These are phyloP conservation scores for Polydrusus tereticollis DNA, from an alignment of 2,888 invertebrate genomes.

Conservation along the genomic window DNA sequence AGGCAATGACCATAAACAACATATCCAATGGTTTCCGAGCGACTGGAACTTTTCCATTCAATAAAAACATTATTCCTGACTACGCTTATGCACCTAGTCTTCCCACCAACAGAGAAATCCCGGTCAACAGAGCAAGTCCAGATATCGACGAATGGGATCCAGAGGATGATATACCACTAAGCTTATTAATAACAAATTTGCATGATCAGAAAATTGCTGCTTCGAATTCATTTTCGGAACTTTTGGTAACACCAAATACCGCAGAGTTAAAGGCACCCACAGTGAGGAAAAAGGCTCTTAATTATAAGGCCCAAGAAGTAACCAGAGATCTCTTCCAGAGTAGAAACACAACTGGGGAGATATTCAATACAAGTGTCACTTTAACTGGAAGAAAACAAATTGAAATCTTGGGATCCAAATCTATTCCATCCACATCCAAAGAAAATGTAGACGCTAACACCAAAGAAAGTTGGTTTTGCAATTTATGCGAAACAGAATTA, in stretches of 20 bases:
- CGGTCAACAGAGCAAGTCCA: slow-evolving; percentile 1
- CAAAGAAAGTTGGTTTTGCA: not conserved
- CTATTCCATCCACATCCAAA: not conserved
- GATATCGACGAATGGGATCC: slow-evolving; percentile 22
- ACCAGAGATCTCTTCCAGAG: not conserved
- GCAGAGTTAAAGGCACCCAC: not conserved
- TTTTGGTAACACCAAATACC: not conserved
- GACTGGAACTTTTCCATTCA: slow-evolving; percentile 40
- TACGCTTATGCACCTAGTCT: slow-evolving; percentile 29
- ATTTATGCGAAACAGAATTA: no score
- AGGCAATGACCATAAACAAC: slow-evolving; percentile 53
- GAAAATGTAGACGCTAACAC: not conserved
- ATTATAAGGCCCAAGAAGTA: no score
- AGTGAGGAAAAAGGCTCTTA: not conserved
- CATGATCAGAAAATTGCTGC: not conserved
- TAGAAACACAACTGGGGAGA: no score
- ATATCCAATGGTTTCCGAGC: slow-evolving; percentile 55
- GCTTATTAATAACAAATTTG: no score
- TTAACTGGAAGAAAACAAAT: no score
- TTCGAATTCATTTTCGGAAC: not conserved
- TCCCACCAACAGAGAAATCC: slow-evolving; percentile 3
- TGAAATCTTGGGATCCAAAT: no score
- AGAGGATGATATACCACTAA: slow-evolving; percentile 26
- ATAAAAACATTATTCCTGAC: slow-evolving; percentile 22
- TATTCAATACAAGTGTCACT: no score